Conservation (phyloP, 2,113 vertebrate genomes). For the Datnioides undecimradiatus region DNA sequence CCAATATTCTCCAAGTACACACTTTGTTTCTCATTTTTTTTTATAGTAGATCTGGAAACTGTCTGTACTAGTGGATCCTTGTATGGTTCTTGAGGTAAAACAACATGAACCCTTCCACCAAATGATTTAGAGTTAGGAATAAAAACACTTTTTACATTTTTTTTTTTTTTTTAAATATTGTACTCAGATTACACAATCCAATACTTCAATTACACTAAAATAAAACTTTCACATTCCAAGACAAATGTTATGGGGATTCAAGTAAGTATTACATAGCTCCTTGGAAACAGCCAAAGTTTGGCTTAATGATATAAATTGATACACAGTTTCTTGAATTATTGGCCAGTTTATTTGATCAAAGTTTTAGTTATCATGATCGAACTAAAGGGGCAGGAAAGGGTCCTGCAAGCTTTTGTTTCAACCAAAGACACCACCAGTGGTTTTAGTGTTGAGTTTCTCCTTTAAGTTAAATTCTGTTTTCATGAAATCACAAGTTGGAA, state of each 20-base stretch:
- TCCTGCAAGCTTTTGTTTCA: no score
- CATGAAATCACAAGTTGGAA: background rate
- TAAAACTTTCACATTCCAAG: background rate
- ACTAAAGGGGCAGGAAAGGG: background rate
- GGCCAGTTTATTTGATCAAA: background rate
- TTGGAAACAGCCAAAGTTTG: background rate
- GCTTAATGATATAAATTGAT: background rate
- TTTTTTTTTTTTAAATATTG: no score
- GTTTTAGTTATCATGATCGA: background rate
- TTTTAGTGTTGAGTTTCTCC: background rate
- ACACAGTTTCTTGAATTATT: background rate
- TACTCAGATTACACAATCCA: background rate
- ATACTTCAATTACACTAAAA: background rate
- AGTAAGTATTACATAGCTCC: background rate
- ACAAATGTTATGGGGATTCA: background rate
- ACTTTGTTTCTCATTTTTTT: background rate
- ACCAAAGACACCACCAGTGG: background rate
- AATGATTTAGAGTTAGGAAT: background rate
- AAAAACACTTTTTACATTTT: background rate
- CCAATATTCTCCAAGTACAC: slow-evolving; percentile 3
- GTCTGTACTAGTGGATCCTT: background rate
- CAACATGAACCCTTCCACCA: background rate
- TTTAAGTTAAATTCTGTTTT: background rate
- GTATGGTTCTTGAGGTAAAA: background rate
- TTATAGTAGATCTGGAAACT: background rate